Base-by-base conservation (phyloP, 23 tunicate species). In the Styela clava region DNA sequence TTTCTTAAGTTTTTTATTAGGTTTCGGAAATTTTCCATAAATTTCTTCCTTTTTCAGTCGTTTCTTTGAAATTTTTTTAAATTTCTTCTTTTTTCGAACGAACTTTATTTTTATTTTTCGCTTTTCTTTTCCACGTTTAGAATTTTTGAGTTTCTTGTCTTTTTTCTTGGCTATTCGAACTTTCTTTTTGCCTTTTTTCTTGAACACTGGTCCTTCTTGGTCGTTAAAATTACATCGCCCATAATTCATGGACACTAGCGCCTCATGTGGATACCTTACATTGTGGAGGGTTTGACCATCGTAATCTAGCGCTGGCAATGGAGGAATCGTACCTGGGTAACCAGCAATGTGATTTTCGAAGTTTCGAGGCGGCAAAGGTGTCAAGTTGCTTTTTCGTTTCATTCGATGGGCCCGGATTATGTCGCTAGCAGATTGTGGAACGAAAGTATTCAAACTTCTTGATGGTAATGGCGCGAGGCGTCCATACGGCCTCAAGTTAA, bases 1-100 rank as follows among this genome's bases (percentile, higher is more conserved):
- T 29, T 51, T 79, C 64, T 62, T 73, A 1, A 83, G 2, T 64
- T 84, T 83, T 21, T 68, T 35, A 24, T 36, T 27, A 72, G 79
- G 83, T 27, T 77, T 65, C 16, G 71, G 16, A 27, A 18, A 25
- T 67, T 67, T 67, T 67, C 23, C 22, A 0, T 18, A 25, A 18
- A 0, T 24, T 16, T 12, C 30, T 67, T 22, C 31, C 16, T 25
- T 27, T 67, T 27, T 67, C 24, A 25, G 30, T 22, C 22, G 19
- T 29, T 67, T 67, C 24, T 67, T 67, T 25, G 31, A 29, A 0
- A 29, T 16, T 67, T 67, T 67, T 67, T 22, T 29, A 22, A 67
- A 67, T 24, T 1, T 67, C 22, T 27, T 67, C 31, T 67, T 67
- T 29, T 67, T 67, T 24, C 71, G 19, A 18, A 25, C 31, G 24